These are phyloP conservation scores for Amphipyra tragopoginis DNA, from an alignment of 2,888 invertebrate genomes.

Conservation along the genomic window DNA sequence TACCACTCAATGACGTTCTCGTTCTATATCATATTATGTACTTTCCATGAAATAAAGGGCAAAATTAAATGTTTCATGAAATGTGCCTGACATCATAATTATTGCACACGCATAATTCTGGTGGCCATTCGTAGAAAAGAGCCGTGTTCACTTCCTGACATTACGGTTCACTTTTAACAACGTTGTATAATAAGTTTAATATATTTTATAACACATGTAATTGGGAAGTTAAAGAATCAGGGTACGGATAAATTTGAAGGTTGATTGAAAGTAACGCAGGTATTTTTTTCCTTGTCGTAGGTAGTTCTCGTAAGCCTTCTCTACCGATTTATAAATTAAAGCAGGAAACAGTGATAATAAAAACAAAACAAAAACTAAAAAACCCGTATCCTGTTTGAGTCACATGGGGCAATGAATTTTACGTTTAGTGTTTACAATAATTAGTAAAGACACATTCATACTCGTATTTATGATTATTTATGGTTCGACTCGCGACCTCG, in stretches of 20 bases:
- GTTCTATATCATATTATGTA: no score
- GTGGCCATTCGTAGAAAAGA: no score
- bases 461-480: no score
- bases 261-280: slow-evolving; percentile 35
- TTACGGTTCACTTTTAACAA: not conserved
- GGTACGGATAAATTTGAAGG: slow-evolving; percentile 34
- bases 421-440: not conserved
- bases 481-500: no score
- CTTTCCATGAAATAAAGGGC: slow-evolving; percentile 37
- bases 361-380: slow-evolving; percentile 17
- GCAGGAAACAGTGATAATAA: slow-evolving; percentile 24
- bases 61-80: slow-evolving; percentile 22
- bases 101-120: no score
- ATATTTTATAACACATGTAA: no score
- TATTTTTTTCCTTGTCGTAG: slow-evolving; percentile 24
- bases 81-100: no score
- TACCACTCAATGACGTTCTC: no score
- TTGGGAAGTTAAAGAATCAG: not conserved
- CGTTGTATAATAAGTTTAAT: no score
- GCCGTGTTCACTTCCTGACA: no score
- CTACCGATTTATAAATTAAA: slow-evolving; percentile 7
- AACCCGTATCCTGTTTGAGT: slow-evolving; percentile 18
- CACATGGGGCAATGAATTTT: not conserved
- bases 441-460: no score
- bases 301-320: slow-evolving; percentile 17